A percentile compares a stretch with the other conserved stretches of the same genome.
Conservation (phyloP, 2,888 invertebrate genomes). For the Epistrophe eligans region DNA sequence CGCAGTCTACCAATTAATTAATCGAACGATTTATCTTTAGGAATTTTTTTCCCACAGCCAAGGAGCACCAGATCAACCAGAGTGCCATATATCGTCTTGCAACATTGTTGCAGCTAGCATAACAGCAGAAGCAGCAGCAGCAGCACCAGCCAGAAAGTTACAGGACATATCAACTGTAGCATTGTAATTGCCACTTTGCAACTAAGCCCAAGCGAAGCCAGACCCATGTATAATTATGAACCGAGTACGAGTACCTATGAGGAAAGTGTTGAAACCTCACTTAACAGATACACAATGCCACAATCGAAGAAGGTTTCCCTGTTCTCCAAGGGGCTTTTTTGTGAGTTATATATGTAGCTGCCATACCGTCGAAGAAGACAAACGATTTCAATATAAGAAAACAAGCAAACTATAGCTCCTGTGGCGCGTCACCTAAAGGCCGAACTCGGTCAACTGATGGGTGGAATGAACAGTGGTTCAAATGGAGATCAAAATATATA, state of each 20-base stretch:
- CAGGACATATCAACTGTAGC: conserved; percentile 25
- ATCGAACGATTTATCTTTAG: conserved; percentile 64
- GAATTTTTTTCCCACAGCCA: conserved; percentile 47
- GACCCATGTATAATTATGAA: conserved; percentile 40
- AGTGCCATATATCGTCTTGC: conserved; percentile 30
- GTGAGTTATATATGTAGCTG: conserved; percentile 35
- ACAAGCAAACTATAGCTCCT: conserved; percentile 54
- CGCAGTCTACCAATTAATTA: conserved; percentile 58
- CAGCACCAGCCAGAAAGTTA: no score
- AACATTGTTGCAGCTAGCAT: conserved; percentile 55
- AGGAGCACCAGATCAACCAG: background rate
- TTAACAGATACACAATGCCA: conserved; percentile 13
- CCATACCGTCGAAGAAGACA: conserved; percentile 47
- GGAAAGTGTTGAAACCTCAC: conserved; percentile 67
- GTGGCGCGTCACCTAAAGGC: conserved; percentile 49
- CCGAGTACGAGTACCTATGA: conserved; percentile 1
- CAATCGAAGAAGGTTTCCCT: conserved; percentile 2
- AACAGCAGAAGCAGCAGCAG: background rate
- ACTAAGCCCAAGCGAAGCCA: conserved; percentile 5
- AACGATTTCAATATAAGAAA: conserved; percentile 57
- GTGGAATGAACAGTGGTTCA: conserved; percentile 4
- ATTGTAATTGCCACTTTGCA: conserved; percentile 62
- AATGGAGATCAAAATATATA: background rate
- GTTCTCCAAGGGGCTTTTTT: conserved; percentile 5
- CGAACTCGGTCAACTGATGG: conserved; percentile 10